Base-by-base conservation (phyloP, 2,113 vertebrate genomes). In the Neofelis nebulosa region DNA sequence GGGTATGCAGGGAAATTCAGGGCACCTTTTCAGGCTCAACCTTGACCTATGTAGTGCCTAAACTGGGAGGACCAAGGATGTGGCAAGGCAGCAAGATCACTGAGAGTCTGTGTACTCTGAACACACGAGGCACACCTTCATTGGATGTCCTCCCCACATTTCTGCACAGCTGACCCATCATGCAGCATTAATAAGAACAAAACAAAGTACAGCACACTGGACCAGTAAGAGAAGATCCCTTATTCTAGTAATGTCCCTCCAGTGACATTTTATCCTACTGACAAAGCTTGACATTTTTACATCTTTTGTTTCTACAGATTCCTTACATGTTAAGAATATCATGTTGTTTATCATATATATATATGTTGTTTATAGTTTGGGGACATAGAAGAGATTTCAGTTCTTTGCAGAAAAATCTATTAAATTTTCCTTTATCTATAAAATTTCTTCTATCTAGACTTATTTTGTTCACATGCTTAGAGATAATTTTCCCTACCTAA, bases 221-320 rank as follows among this genome's bases (percentile, higher is more conserved):
- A 41, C 14, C 38, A 19, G 2, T 29, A 38, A 66, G 21, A 91
- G 13, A 83, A 27, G 16, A n/a, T 15, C 7, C 3, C 16, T 73
- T 68, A 27, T 2, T 57, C 38, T 29, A 57, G 50, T 11, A 48
- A 85, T 36, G 2, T 55, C 36, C 7, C 4, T 79, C 63, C 27
- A 66, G 63, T 4, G 11, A 33, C 11, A 82, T 85, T 91, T 57
- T 68, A 11, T 78, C 68, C 36, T 69, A 69, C 31, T 65, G 36
- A 52, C 14, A 69, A 84, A 76, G 31, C 7, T 91, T 38, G 63
- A 79, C 1, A 27, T n/a, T 41, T 87, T 87, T 63, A 74, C 94
- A 36, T 25, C 19, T 38, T 63, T 89, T 87, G 12, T 79, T 91
- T 79, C 63, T 83, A 96, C 6, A 83, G 95, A 91, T 90, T 2